Conservation (phyloP, 2,888 invertebrate species). For the Lathronympha strigana region DNA sequence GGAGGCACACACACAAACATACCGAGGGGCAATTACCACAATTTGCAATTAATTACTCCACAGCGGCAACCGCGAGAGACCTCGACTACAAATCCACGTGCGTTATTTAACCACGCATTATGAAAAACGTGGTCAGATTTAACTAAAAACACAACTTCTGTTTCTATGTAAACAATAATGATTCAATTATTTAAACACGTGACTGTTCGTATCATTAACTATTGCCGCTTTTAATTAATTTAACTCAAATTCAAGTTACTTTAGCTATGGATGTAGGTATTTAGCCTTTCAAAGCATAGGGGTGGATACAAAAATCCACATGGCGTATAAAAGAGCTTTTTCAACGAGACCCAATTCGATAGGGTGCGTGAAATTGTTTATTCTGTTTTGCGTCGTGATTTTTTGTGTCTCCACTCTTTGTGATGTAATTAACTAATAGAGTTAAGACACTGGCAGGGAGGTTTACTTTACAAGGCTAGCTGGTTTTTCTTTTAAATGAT, state of each 20-base stretch:
- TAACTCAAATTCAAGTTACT: not conserved
- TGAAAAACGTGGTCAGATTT: conserved; percentile 48
- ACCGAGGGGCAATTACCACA: conserved; percentile 58
- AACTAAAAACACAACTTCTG: conserved; percentile 45
- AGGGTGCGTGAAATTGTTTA: conserved; percentile 40
- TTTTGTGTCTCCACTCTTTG: conserved; percentile 32
- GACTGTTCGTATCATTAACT: not conserved
- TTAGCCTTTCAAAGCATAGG: not conserved
- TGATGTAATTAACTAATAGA: conserved; percentile 40
- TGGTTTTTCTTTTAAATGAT: not conserved
- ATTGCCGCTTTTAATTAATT: not conserved
- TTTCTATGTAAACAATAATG: not conserved
- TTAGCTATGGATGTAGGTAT: not conserved
- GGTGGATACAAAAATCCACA: conserved; percentile 25
- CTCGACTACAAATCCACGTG: conserved; percentile 45
- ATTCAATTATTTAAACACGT: conserved; percentile 3
- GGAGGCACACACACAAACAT: conserved; percentile 30
- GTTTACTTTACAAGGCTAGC: not conserved
- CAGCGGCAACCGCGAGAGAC: conserved; percentile 53
- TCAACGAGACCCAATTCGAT: conserved; percentile 33
- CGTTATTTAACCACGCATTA: conserved; percentile 51
- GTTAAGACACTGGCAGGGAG: conserved; percentile 7
- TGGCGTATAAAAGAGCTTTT: conserved; percentile 30
- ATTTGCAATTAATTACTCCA: conserved; percentile 70
- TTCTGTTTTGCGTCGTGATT: conserved; percentile 34